These are phyloP conservation scores for Cyclopterus lumpus DNA, from an alignment of 2,797 vertebrate genomes.

Conservation along the genomic window DNA sequence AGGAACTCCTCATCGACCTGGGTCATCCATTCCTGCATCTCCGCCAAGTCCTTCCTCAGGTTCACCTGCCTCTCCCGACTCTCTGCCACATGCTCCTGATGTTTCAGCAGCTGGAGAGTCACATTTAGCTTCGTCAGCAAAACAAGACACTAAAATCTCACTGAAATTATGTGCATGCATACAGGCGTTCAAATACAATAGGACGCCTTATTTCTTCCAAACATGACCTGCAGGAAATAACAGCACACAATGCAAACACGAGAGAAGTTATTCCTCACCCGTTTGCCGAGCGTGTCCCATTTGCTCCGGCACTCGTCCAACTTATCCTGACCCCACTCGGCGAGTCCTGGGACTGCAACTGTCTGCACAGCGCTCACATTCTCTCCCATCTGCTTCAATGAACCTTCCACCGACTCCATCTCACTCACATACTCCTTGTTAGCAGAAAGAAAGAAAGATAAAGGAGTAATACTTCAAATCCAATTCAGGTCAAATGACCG, in stretches of 20 bases:
- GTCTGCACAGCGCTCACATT: constrained; percentile 84
- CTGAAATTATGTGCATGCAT: background rate
- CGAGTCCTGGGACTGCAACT: constrained; percentile 80
- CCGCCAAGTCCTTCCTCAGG: constrained; percentile 94
- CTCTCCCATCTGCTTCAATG: constrained; percentile 90
- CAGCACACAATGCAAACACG: background rate
- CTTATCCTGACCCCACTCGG: constrained; percentile 86
- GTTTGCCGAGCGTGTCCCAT: constrained; percentile 90
- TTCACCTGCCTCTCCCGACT: constrained; percentile 93
- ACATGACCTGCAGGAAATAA: background rate
- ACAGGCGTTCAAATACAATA: background rate
- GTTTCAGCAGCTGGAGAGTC: constrained; percentile 86
- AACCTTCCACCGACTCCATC: constrained; percentile 89
- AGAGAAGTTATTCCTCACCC: constrained; percentile 80
- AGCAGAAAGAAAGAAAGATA: background rate
- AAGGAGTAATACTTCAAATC: background rate
- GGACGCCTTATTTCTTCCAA: background rate
- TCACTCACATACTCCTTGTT: constrained; percentile 88
- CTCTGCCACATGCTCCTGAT: constrained; percentile 88
- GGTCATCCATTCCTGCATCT: constrained; percentile 98
- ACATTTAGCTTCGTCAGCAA: background rate
- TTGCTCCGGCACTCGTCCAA: constrained; percentile 83
- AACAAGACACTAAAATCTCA: background rate
- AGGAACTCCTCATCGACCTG: constrained; percentile 98
- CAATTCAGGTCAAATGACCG: background rate